A percentile compares a stretch with the other conserved stretches of the same genome.
Evolutionary conservation across 2,797 vertebrate species (phyloP).

Genomic region (Sebastes cheni): DNA sequence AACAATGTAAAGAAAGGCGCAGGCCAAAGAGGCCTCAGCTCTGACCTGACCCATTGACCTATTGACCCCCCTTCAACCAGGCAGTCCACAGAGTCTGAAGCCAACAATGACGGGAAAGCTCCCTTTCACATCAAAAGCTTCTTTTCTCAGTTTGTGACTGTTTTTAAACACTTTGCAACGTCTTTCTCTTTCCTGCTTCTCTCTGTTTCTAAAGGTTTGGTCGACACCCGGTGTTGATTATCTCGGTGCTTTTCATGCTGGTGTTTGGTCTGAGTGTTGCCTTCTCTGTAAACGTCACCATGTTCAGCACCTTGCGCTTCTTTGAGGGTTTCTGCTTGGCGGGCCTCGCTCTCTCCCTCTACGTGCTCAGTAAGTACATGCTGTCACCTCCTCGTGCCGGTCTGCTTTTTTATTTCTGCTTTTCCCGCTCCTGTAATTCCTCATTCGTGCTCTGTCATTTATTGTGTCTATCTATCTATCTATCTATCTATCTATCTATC

Average conservation of each 20-base stretch:
- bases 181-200: slow-evolving; percentile 15
- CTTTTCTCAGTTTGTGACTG: slow-evolving; percentile 7
- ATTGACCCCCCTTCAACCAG: slow-evolving; percentile 27
- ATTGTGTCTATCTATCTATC: not conserved
- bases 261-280: slow-evolving; percentile 94
- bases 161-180: not conserved
- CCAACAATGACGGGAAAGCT: slow-evolving; percentile 24
- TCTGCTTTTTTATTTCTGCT: not conserved
- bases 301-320: slow-evolving; percentile 99
- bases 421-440: not conserved
- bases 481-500: too few relatives aligned
- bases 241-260: slow-evolving; percentile 90
- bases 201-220: slow-evolving; percentile 86
- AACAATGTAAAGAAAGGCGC: slow-evolving; percentile 62
- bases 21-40: slow-evolving; percentile 10
- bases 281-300: slow-evolving; percentile 93
- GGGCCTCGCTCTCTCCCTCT: slow-evolving; percentile 93
- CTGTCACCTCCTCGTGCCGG: not conserved
- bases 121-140: slow-evolving; percentile 14
- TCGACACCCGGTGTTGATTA: slow-evolving; percentile 92
- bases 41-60: slow-evolving; percentile 60
- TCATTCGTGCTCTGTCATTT: not conserved
- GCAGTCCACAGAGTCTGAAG: slow-evolving; percentile 1
- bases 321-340: slow-evolving; percentile 98
- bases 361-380: slow-evolving; percentile 91